A percentile compares a stretch with the other conserved stretches of the same genome.
Conservation (phyloP, 2,888 invertebrate species). For the Drosophila mimica region DNA sequence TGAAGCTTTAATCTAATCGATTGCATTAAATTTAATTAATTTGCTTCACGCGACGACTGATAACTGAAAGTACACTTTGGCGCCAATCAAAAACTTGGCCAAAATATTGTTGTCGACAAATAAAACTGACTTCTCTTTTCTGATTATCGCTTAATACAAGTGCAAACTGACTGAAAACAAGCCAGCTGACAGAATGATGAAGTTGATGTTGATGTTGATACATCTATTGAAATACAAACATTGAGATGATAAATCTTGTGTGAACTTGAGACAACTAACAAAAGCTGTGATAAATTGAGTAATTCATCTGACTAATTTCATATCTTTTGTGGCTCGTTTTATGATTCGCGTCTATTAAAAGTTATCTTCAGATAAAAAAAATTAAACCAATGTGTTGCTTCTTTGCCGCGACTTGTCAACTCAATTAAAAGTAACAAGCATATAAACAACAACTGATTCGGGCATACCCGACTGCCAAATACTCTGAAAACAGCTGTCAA, state of each 20-base stretch:
- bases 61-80: constrained; percentile 18
- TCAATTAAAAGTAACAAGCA: constrained; percentile 26
- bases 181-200: constrained; percentile 39
- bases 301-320: background rate
- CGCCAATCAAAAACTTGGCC: constrained; percentile 17
- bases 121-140: constrained; percentile 10
- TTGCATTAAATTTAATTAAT: constrained; percentile 69
- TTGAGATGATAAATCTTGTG: background rate
- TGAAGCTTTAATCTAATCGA: constrained; percentile 60
- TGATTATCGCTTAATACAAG: constrained; percentile 16
- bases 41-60: constrained; percentile 23
- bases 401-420: constrained; percentile 27
- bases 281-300: constrained; percentile 7
- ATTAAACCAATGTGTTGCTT: constrained; percentile 24
- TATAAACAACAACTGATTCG: background rate
- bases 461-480: background rate
- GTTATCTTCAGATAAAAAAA: constrained; percentile 36
- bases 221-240: background rate
- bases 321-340: constrained; percentile 34
- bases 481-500: background rate
- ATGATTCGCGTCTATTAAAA: constrained; percentile 19
- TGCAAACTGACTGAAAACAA: constrained; percentile 22
- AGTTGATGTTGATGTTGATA: constrained; percentile 4
- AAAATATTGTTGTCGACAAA: constrained; percentile 13
- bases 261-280: background rate